Evolutionary conservation across 2,113 vertebrate genomes (phyloP).

Genomic region (Ochotona princeps): DNA sequence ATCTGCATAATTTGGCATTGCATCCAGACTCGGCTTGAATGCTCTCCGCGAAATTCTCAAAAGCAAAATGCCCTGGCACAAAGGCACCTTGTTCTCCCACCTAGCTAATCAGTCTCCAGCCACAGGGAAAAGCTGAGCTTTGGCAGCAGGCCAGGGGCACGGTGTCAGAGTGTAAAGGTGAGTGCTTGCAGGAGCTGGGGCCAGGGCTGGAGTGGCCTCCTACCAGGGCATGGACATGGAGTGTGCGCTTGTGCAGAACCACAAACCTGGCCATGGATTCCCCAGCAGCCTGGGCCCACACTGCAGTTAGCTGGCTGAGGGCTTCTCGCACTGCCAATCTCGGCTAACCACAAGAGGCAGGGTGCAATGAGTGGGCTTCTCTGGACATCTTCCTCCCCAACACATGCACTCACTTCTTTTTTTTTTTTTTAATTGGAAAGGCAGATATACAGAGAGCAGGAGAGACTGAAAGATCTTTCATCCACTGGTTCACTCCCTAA

Average conservation of each 20-base stretch:
- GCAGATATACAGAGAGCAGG: too few relatives aligned
- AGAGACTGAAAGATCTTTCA: too few relatives aligned
- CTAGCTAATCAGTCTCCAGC: slow-evolving; percentile 88
- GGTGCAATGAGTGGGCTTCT: background rate
- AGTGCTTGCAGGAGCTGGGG: slow-evolving; percentile 12
- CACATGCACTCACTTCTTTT: too few relatives aligned
- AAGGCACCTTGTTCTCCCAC: slow-evolving; percentile 87
- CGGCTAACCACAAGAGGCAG: background rate
- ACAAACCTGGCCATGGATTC: background rate
- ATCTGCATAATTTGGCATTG: slow-evolving; percentile 71
- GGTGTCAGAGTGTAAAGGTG: slow-evolving; percentile 83
- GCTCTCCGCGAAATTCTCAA: slow-evolving; percentile 81
- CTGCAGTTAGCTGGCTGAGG: accelerated
- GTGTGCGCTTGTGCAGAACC: too few relatives aligned
- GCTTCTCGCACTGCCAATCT: background rate
- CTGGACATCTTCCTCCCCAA: background rate
- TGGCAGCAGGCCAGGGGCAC: slow-evolving; percentile 83
- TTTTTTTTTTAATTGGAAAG: too few relatives aligned
- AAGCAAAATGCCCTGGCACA: slow-evolving; percentile 80
- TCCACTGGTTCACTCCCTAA: too few relatives aligned
- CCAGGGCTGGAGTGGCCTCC: slow-evolving; percentile 28
- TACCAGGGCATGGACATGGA: background rate
- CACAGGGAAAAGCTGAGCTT: slow-evolving; percentile 82
- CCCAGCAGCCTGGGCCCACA: background rate
- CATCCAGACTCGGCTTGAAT: slow-evolving; percentile 78